Base-by-base conservation (phyloP, 2,113 vertebrate genomes). In the Otis tarda region DNA sequence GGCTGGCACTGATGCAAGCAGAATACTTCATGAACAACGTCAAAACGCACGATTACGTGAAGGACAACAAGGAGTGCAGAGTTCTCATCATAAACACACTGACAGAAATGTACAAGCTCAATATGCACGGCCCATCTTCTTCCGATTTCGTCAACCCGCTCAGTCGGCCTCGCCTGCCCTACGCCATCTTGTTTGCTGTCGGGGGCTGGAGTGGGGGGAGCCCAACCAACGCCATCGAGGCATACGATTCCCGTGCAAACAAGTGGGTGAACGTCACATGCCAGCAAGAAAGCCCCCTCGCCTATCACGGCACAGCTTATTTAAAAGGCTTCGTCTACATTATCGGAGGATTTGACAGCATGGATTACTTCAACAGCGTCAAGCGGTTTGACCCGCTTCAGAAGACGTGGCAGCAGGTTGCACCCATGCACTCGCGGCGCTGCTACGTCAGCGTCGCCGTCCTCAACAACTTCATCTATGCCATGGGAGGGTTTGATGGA, bases 401-500 rank as follows among this genome's bases (percentile, higher is more conserved):
- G 82, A 98, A 97, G 41, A 98, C 91, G 0, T 99, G 98, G 98
- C 97, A 98, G 75, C 97, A 98, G 94, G 98, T 98, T 9, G 98
- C 98, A 0, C 98, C 98, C 33, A 99, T 99, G 98, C 98, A 99
- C 93, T 98, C 97, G 0, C 93, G 97, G 39, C 98, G 98, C 45
- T 98, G 98, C 95, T 99, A 98, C 1, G 97, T 99, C 71, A 99
- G 98, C 1, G 98, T 99, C 41, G 82, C 98, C 0, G 97, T 98
- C 16, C 98, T 98, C 53, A 79, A 98, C 37, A 80, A 96, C 50
- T 96, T 94, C 71, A 98, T 98, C 87, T 97, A 97, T 1, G 97
- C 97, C 91, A 99, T 99, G 95, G 99, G 99, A 10, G 99, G 99
- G 19, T 99, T 98, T 27, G 97, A 99, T 1, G 99, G 99, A 23